Evolutionary conservation across 2,888 invertebrate genomes (phyloP).

Genomic region (Tromatobia lineatoria): DNA sequence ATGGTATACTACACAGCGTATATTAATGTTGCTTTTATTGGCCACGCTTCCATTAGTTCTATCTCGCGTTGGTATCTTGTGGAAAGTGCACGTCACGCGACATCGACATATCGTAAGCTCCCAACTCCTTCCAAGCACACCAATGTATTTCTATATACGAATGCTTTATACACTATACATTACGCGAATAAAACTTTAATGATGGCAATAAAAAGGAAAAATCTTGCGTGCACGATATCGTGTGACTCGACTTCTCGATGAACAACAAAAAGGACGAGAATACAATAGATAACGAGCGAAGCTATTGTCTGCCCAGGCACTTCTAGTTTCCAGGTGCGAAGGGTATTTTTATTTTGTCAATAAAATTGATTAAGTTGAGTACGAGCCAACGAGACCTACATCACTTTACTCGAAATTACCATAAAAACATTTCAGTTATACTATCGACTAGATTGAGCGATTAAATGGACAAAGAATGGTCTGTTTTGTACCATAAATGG

Average conservation of each 20-base stretch:
- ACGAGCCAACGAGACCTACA: neutral
- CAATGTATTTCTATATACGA: constrained; percentile 28
- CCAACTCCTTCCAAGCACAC: constrained; percentile 47
- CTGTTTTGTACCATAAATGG: constrained; percentile 78
- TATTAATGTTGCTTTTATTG: constrained; percentile 76
- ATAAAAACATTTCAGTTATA: constrained; percentile 7
- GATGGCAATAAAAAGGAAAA: constrained; percentile 66
- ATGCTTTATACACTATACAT: constrained; percentile 37
- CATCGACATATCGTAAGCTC: constrained; percentile 68
- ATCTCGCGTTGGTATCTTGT: constrained; percentile 72
- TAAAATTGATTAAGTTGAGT: constrained; percentile 42
- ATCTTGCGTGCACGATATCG: constrained; percentile 66
- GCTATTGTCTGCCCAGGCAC: constrained; percentile 39
- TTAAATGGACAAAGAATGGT: neutral
- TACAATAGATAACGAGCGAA: constrained; percentile 63
- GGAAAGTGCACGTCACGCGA: constrained; percentile 70
- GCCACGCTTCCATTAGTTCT: constrained; percentile 79
- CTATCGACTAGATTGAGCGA: neutral
- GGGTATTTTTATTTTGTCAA: constrained; percentile 51
- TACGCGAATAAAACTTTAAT: constrained; percentile 68
- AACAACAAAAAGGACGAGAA: constrained; percentile 55
- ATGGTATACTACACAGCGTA: constrained; percentile 12
- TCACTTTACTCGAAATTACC: neutral
- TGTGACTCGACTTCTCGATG: constrained; percentile 59
- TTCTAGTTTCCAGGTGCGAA: constrained; percentile 30